Conservation (phyloP, 2,888 invertebrate species). For the Carterocephalus palaemon region DNA sequence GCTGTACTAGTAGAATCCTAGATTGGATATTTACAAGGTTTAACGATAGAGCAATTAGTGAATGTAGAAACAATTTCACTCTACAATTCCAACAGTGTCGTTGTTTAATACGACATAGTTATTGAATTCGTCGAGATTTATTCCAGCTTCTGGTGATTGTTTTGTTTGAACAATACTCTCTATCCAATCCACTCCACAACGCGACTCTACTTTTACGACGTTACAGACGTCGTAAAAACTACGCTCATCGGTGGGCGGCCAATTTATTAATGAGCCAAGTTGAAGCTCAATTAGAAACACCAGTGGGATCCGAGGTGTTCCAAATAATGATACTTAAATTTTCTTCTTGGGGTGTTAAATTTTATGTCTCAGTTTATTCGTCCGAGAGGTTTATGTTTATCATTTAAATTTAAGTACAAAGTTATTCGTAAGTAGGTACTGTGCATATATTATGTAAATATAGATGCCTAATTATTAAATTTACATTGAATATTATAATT, state of each 20-base stretch:
- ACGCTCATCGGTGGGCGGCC: conserved; percentile 57
- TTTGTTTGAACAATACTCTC: not conserved
- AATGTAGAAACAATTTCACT: no score
- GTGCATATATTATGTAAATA: no score
- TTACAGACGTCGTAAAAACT: conserved; percentile 67
- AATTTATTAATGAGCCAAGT: conserved; percentile 72
- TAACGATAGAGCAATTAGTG: no score
- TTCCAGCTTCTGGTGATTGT: no score
- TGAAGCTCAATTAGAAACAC: conserved; percentile 64
- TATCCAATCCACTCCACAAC: not conserved
- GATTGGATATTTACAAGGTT: no score
- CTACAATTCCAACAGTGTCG: no score
- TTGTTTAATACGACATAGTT: no score
- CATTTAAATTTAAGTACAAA: conserved; percentile 29
- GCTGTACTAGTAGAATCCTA: no score
- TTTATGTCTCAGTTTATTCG: conserved; percentile 37
- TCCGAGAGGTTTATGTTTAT: conserved; percentile 7
- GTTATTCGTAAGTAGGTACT: conserved; percentile 4
- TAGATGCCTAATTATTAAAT: no score
- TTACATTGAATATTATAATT: no score
- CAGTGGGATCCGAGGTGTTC: conserved; percentile 54
- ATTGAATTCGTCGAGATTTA: no score
- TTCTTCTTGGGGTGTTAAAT: conserved; percentile 48
- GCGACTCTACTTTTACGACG: conserved; percentile 36
- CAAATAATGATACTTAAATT: conserved; percentile 46